Conservation (phyloP, 2,888 invertebrate species). For the Psococerastis gibbosa region DNA sequence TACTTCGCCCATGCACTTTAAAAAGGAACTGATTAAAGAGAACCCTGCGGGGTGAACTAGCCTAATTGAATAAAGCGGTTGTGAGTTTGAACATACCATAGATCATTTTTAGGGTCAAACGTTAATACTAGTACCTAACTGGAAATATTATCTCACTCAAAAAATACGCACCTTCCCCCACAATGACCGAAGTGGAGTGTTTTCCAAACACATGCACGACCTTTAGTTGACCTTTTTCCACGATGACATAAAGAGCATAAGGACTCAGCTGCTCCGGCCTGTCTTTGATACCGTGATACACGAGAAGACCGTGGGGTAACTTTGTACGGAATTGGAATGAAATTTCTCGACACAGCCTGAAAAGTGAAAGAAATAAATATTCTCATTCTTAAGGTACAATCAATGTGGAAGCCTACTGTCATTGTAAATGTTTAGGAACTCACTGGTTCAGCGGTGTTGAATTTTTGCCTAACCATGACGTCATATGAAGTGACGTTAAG, state of each 20-base stretch:
- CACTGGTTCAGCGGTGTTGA: too few relatives aligned
- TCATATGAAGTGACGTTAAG: too few relatives aligned
- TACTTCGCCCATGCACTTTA: too few relatives aligned
- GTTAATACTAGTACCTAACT: too few relatives aligned
- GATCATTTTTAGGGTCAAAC: too few relatives aligned
- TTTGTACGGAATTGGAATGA: conserved; percentile 76
- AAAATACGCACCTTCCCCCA: conserved; percentile 54
- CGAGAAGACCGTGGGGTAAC: conserved; percentile 68
- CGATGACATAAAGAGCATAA: conserved; percentile 77
- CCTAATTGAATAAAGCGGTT: too few relatives aligned
- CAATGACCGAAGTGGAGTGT: conserved; percentile 63
- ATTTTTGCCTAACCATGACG: too few relatives aligned
- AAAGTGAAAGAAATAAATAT: conserved; percentile 21
- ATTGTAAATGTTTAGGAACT: neutral
- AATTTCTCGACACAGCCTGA: conserved; percentile 68
- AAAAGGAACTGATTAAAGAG: too few relatives aligned
- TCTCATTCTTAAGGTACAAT: conserved; percentile 5
- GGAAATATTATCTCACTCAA: too few relatives aligned
- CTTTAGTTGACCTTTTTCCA: conserved; percentile 79
- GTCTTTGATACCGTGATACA: conserved; percentile 80
- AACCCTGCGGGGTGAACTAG: too few relatives aligned
- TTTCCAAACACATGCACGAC: conserved; percentile 84
- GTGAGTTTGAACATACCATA: too few relatives aligned
- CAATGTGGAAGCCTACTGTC: neutral
- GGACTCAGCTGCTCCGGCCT: conserved; percentile 62